Evolutionary conservation across 2,113 vertebrate species (phyloP).

Genomic region (Picathartes gymnocephalus): DNA sequence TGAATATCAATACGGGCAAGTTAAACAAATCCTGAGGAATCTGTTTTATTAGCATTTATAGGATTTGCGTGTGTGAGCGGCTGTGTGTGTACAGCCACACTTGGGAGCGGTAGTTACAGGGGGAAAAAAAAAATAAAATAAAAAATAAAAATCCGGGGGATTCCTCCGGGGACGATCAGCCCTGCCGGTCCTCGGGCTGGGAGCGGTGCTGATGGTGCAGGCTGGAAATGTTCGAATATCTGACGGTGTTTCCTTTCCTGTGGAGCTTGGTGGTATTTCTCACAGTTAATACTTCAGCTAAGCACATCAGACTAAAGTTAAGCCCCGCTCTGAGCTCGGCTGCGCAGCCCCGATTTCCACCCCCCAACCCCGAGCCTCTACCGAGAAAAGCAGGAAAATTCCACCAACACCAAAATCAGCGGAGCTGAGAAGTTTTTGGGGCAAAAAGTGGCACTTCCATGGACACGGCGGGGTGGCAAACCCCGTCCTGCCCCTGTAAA

Average conservation of each 20-base stretch:
- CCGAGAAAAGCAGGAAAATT: background rate
- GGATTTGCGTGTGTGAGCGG: constrained; percentile 43
- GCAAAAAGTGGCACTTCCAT: fast-evolving
- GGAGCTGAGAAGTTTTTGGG: background rate
- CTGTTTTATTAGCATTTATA: constrained; percentile 53
- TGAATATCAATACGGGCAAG: constrained; percentile 11
- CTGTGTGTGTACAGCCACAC: constrained; percentile 6
- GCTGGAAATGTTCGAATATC: background rate
- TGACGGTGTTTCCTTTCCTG: constrained; percentile 24
- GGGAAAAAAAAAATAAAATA: background rate
- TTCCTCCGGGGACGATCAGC: background rate
- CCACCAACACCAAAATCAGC: background rate
- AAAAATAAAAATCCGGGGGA: background rate
- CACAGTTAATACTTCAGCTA: background rate
- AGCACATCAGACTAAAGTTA: background rate
- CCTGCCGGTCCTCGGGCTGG: background rate
- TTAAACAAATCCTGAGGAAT: constrained; percentile 47
- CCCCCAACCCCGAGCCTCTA: background rate
- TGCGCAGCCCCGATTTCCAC: background rate
- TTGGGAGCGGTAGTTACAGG: constrained; percentile 37
- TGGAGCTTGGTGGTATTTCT: background rate
- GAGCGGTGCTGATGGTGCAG: background rate
- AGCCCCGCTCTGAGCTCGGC: background rate
- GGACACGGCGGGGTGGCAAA: background rate
- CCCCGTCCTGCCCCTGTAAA: background rate